phyloP scores from a whole-genome alignment of 2,113 vertebrate genomes.

The Corvus moneduloides region DNA sequence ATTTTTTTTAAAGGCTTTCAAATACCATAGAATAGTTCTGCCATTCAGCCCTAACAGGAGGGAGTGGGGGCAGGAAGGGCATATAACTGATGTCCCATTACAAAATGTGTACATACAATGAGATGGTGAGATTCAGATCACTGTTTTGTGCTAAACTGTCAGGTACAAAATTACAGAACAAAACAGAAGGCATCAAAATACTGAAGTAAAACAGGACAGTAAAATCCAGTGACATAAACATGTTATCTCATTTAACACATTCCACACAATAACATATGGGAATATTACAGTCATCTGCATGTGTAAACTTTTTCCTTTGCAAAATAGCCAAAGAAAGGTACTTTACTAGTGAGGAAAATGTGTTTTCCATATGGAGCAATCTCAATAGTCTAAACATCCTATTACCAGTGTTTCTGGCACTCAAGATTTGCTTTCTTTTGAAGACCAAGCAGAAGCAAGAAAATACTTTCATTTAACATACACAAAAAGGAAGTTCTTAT shows the following conservation, averaged over 20 bases:
- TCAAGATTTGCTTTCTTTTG: not conserved
- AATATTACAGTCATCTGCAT: constrained; percentile 65
- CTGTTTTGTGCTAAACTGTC: not conserved
- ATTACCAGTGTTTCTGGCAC: not conserved
- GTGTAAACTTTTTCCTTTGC: constrained; percentile 45
- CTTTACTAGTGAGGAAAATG: not conserved
- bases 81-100: not conserved
- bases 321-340: constrained; percentile 14
- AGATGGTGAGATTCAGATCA: not conserved
- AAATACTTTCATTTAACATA: not conserved
- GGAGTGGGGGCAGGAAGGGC: not conserved
- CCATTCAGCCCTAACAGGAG: constrained; percentile 9
- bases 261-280: not conserved
- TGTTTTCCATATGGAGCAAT: not conserved
- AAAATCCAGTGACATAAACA: constrained; percentile 54
- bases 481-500: not conserved
- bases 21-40: constrained; percentile 24
- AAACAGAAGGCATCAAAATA: constrained; percentile 57
- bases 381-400: not conserved
- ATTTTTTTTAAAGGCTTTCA: constrained; percentile 69
- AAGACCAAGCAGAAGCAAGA: constrained; percentile 32
- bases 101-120: not conserved
- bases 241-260: constrained; percentile 5
- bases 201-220: constrained; percentile 44
- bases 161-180: constrained; percentile 41